Evolutionary conservation across 2,113 vertebrate species (phyloP), one percentile per base, ranked within the genome.

Genomic region (Ceyx cyanopectus): DNA sequence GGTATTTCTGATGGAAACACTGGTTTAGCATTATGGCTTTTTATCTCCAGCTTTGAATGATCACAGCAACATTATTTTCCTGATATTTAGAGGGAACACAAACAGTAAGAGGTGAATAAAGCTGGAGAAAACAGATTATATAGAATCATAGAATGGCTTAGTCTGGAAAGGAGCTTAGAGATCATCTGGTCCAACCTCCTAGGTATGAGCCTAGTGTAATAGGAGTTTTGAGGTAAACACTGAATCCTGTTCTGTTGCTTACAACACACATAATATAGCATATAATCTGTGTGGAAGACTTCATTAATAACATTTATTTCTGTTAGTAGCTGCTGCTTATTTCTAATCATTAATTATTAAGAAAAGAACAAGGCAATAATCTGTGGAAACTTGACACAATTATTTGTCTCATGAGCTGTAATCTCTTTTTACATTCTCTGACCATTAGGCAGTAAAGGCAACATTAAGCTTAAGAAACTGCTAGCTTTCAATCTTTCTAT

Each of bases 181-280:
- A 50, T 50, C 48, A 50, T 50, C 22, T 50, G 23, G 23, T 50
- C 22, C 48, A 50, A 23, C 21, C 20, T 50, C 48, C 37, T 37
- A 37, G 37, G 37, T 37, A 90, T 91, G 97, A 95, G 82, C 86
- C 62, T 96, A 80, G 81, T 97, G 89, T 97, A 97, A 97, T 98
- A 45, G 23, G 40, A 90, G 73, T 89, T 95, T 78, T 72, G 83
- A 91, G 74, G 54, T 93, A 78, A 94, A 18, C 67, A 54, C 20
- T 79, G 63, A 62, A 51, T 75, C 61, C 73, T 83, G 16, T 54
- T 79, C 68, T 89, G 40, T 88, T 90, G 77, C 51, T 89, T 46
- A 73, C 53, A 93, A 86, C 9, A 43, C 79, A 48, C 67, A 43
- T 80, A 62, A 91, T 95, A 75, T 83, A 63, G 29, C 16, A 26